Evolutionary conservation across 2,797 vertebrate genomes (phyloP).

Genomic region (Telmatherina bonti): DNA sequence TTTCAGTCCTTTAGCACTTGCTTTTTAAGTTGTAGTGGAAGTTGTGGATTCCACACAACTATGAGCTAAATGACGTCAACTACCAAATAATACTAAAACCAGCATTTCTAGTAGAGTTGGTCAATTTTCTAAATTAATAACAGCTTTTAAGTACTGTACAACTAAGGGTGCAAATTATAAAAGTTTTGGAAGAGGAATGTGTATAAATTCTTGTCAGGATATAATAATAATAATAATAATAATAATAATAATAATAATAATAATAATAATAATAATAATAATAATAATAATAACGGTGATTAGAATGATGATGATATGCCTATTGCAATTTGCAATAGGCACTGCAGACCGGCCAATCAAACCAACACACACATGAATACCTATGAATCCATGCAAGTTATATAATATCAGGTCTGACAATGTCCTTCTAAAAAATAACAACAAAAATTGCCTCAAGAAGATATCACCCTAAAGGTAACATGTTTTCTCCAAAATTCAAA

Average conservation of each 20-base stretch:
- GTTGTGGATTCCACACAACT: background rate
- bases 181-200: background rate
- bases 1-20: slow-evolving; percentile 20
- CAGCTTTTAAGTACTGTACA: no score
- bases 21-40: slow-evolving; percentile 3
- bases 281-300: no score
- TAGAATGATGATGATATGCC: no score
- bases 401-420: background rate
- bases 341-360: background rate
- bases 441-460: background rate
- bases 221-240: background rate
- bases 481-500: background rate
- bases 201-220: background rate
- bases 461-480: background rate
- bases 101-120: background rate
- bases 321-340: background rate
- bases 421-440: background rate
- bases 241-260: background rate
- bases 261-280: no score
- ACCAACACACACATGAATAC: background rate
- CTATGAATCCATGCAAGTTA: background rate
- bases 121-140: no score
- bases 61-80: slow-evolving; percentile 1
- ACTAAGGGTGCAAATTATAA: background rate
- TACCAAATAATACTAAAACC: background rate